Base-by-base conservation (phyloP, 2,888 invertebrate genomes). In the Azorinus chamasolen region DNA sequence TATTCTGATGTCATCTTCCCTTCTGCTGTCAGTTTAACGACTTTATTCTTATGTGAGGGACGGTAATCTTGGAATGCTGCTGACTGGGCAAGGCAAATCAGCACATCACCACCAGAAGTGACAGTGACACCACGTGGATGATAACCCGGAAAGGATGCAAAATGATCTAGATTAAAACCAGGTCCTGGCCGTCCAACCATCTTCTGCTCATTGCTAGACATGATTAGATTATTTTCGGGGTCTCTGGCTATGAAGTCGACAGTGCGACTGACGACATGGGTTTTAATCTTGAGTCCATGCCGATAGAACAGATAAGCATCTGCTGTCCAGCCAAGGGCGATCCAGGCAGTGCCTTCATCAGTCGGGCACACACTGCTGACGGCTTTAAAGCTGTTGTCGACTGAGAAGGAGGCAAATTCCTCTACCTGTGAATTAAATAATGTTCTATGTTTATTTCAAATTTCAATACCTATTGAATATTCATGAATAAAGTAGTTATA, bases 51-150 rank as follows among this genome's bases (percentile, higher is more conserved):
- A 48, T 84, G 84, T 0, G 72, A 53, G 0, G 82, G 78, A n/a
- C 82, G 79, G 50, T 78, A 80, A 55, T 84, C 84, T 64, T 84
- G 84, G 50, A 82, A 84, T n/a, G 84, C 84, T 22, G 82, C 71
- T 10, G 84, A 80, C 45, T 84, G 82, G n/a, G 82, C 78, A 12
- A 82, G 62, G 48, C 84, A 84, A 41, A 84, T 76, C 18, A 82
- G 51, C 41, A 84, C 46, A 32, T 82, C 80, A n/a, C 78, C 80
- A 16, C 71, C 61, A 4, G 62, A 41, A 2, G 78, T 76, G n/a
- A 80, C 37, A 8, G 80, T 68, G 16, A 84, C 43, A 1, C 84
- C 84, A 25, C 84, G 79, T 20, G 84, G 84, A 59, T 84, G 78
- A 27, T 79, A 74, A 8, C 80, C 79, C 8, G 82, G 78, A 55